These are phyloP conservation scores for Parapristionchus giblindavisi DNA, from an alignment of 2,888 invertebrate genomes.

Conservation along the genomic window DNA sequence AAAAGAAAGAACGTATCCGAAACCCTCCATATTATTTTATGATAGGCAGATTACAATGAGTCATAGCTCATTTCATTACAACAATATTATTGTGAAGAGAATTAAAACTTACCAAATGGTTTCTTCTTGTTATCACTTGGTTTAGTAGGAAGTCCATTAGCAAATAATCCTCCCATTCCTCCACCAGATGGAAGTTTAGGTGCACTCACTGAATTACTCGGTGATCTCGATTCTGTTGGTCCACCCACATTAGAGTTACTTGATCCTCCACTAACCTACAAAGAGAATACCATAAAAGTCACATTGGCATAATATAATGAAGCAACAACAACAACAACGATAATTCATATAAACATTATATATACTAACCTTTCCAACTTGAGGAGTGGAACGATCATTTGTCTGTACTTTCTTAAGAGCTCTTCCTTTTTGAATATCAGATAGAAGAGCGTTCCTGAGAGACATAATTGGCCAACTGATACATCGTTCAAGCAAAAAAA, in stretches of 20 bases:
- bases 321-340: background rate
- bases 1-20: conserved; percentile 3
- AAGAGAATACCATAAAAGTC: background rate
- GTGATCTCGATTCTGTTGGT: background rate
- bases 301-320: background rate
- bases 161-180: conserved; percentile 63
- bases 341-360: background rate
- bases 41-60: too few relatives aligned
- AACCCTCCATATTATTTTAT: background rate
- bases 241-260: background rate
- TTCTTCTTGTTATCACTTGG: conserved; percentile 64
- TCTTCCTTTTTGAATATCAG: conserved; percentile 50
- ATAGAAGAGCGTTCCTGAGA: conserved; percentile 27
- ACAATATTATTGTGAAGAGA: background rate
- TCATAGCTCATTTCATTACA: too few relatives aligned
- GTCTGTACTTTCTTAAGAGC: conserved; percentile 60
- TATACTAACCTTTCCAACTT: conserved; percentile 45
- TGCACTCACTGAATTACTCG: background rate
- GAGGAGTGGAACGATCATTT: conserved; percentile 63
- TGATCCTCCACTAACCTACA: background rate
- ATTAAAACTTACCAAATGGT: conserved; percentile 39
- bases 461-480: too few relatives aligned
- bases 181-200: background rate
- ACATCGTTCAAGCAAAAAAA: background rate
- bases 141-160: conserved; percentile 62